phyloP scores from a whole-genome alignment of 2,113 vertebrate genomes.

The Agapornis roseicollis region DNA sequence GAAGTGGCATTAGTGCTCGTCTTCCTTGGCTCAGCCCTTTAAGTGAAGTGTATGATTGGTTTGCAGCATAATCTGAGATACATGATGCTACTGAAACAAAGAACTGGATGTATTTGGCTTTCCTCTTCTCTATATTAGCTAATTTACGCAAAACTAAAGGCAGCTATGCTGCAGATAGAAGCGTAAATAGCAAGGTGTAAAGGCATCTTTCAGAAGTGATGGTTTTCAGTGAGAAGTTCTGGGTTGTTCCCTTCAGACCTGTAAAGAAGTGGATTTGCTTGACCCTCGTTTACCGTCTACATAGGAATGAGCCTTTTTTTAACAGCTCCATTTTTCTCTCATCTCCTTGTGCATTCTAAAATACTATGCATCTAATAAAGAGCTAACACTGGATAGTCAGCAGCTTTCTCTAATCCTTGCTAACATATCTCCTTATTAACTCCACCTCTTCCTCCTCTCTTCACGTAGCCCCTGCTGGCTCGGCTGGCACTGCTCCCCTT shows the following conservation, averaged over 20 bases:
- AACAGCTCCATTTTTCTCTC: conserved; percentile 35
- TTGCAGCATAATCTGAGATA: background rate
- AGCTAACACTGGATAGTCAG: conserved; percentile 62
- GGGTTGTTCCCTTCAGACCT: conserved; percentile 7
- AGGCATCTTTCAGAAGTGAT: conserved; percentile 13
- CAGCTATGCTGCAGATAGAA: background rate
- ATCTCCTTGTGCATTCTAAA: conserved; percentile 18
- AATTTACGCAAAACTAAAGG: background rate
- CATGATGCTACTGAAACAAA: background rate
- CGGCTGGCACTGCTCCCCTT: conserved; percentile 83
- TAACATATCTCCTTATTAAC: conserved; percentile 77
- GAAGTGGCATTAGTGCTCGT: background rate
- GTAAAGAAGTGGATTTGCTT: conserved; percentile 12
- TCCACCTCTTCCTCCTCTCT: conserved; percentile 77
- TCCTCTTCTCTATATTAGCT: background rate
- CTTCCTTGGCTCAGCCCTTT: background rate
- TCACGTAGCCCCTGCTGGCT: conserved; percentile 77
- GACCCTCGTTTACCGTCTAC: conserved; percentile 9
- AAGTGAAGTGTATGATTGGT: background rate
- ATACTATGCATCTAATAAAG: conserved; percentile 41
- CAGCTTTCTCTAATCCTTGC: conserved; percentile 71
- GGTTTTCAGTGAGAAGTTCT: conserved; percentile 29
- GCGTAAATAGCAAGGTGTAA: background rate
- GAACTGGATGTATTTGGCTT: background rate
- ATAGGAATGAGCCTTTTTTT: conserved; percentile 38